Percentiles rank a stretch among this genome's conserved stretches.
Conservation (phyloP, 2,888 invertebrate genomes). For the Calephelis perditalis region DNA sequence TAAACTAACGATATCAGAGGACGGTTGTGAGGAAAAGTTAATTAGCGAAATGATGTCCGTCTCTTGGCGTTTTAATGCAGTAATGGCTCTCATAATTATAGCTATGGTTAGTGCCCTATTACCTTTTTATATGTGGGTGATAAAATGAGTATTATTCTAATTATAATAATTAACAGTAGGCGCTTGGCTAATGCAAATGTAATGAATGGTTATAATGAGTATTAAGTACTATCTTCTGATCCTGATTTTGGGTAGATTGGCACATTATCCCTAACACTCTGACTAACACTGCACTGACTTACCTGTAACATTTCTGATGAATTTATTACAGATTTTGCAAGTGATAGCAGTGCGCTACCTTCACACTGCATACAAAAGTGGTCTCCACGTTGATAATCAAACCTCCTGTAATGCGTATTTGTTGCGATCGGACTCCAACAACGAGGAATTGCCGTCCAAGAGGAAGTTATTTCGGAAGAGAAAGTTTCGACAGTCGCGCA, state of each 20-base stretch:
- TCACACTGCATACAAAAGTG: constrained; percentile 65
- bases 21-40: constrained; percentile 68
- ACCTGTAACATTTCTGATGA: no score
- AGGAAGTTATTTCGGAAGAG: constrained; percentile 37
- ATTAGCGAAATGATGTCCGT: constrained; percentile 69
- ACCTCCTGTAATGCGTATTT: constrained; percentile 58
- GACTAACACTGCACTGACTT: no score
- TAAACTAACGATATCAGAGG: constrained; percentile 53
- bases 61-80: constrained; percentile 65
- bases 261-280: no score
- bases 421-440: constrained; percentile 53
- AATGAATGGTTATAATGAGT: no score
- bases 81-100: constrained; percentile 60
- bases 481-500: constrained; percentile 44
- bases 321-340: constrained; percentile 53
- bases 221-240: no score
- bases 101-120: constrained; percentile 49
- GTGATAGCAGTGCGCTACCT: constrained; percentile 60
- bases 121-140: no score
- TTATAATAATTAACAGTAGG: no score
- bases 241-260: no score
- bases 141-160: no score
- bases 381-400: constrained; percentile 60
- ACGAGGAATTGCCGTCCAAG: constrained; percentile 18
- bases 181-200: no score